Conservation (phyloP, 2,888 invertebrate species). For the Eristalis arbustorum region DNA sequence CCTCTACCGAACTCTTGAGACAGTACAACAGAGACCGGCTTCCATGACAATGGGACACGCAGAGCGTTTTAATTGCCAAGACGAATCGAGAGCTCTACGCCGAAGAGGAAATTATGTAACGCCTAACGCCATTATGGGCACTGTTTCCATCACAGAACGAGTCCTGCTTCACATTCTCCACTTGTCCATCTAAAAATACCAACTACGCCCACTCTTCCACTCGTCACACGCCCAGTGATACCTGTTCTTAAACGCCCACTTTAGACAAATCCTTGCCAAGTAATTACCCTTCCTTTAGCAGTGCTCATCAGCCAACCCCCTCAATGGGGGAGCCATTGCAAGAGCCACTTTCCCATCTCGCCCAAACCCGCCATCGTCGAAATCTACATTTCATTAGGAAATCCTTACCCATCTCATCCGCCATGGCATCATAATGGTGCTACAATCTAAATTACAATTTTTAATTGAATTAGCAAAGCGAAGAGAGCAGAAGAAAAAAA, state of each 20-base stretch:
- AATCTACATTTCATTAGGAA: constrained; percentile 61
- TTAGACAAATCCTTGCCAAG: neutral
- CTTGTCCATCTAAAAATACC: neutral
- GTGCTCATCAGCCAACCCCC: neutral
- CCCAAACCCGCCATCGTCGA: constrained; percentile 18
- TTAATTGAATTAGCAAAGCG: constrained; percentile 64
- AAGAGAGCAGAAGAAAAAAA: neutral
- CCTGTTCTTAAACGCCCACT: neutral
- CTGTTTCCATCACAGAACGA: too few relatives aligned
- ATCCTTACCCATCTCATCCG: constrained; percentile 13
- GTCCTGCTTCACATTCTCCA: neutral
- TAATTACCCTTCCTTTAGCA: constrained; percentile 17
- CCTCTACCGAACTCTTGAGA: too few relatives aligned
- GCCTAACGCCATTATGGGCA: too few relatives aligned
- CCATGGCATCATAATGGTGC: constrained; percentile 45
- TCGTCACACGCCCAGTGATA: neutral
- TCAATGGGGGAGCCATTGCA: neutral
- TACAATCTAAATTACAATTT: constrained; percentile 69
- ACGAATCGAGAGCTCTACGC: too few relatives aligned
- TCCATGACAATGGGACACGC: too few relatives aligned
- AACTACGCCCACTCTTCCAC: neutral
- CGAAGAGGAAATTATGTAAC: too few relatives aligned
- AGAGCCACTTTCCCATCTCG: neutral
- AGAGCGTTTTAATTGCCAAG: too few relatives aligned
- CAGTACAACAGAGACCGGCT: too few relatives aligned